Percentiles rank a stretch among this genome's conserved stretches.
Evolutionary conservation across 2,113 vertebrate genomes (phyloP).

Genomic region (Heterochromis multidens): DNA sequence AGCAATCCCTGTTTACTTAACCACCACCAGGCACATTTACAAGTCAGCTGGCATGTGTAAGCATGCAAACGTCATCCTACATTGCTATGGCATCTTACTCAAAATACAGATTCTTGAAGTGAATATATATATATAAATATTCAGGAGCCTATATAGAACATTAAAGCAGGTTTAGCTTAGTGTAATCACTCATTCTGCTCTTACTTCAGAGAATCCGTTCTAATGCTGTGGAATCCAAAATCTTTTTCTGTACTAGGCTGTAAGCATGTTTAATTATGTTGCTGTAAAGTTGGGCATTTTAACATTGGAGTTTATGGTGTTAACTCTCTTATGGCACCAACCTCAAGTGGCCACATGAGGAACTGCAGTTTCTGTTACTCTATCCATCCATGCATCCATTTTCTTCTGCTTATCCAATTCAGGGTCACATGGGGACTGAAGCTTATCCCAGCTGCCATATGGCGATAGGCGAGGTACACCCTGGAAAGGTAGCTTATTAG

Average conservation of each 20-base stretch:
- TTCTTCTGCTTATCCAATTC: neutral
- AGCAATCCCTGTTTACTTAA: slow-evolving; percentile 28
- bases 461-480: neutral
- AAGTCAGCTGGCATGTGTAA: slow-evolving; percentile 12
- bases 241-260: too few species aligned
- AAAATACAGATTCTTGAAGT: neutral
- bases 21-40: slow-evolving; percentile 34
- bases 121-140: neutral
- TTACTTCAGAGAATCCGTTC: neutral
- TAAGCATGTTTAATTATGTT: neutral
- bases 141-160: neutral
- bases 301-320: too few species aligned
- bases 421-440: neutral
- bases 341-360: neutral
- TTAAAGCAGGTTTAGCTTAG: neutral
- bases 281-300: neutral
- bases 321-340: neutral
- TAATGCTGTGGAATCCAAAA: neutral
- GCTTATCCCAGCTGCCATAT: neutral
- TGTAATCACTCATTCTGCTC: neutral
- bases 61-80: neutral
- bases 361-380: neutral
- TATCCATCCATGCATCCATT: neutral
- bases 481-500: neutral
- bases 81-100: slow-evolving; percentile 3